Percentiles rank a stretch among this genome's conserved stretches.
Evolutionary conservation across 2,797 vertebrate species (phyloP).

Genomic region (Tenualosa ilisha): DNA sequence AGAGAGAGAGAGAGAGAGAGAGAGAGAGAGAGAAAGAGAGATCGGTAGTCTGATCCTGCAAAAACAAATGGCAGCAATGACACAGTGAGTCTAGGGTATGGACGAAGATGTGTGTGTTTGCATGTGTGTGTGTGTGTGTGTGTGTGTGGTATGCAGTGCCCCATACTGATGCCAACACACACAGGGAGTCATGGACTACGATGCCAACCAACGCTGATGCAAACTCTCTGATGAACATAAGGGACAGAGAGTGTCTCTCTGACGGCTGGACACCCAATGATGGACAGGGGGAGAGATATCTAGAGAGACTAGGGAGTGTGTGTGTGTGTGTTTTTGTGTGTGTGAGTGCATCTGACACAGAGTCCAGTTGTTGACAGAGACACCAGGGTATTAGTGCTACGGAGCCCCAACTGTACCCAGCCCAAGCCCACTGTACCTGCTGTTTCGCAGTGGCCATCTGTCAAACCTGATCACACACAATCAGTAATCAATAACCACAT

Average conservation of each 20-base stretch:
- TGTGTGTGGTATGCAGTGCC: neutral
- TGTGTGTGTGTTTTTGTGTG: no score
- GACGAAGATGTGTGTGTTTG: neutral
- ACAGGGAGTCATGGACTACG: neutral
- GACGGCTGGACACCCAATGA: no score
- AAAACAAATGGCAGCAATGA: neutral
- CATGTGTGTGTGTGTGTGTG: neutral
- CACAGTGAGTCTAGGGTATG: neutral
- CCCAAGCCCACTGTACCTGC: conserved; percentile 62
- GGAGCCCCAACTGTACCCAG: conserved; percentile 43
- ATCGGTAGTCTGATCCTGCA: neutral
- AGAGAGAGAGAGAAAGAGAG: neutral
- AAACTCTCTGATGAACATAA: no score
- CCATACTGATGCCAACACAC: neutral
- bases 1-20: conserved; percentile 57
- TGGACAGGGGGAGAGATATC: no score
- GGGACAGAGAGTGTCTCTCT: no score
- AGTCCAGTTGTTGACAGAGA: no score
- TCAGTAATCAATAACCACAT: conserved; percentile 59
- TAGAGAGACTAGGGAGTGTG: no score
- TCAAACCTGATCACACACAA: conserved; percentile 70
- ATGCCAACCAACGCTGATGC: no score
- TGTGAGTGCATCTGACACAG: no score
- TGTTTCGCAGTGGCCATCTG: conserved; percentile 72
- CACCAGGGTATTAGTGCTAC: conserved; percentile 44